Conservation (phyloP, 1,140 invertebrate species). For the Metopolophium dirhodum region DNA sequence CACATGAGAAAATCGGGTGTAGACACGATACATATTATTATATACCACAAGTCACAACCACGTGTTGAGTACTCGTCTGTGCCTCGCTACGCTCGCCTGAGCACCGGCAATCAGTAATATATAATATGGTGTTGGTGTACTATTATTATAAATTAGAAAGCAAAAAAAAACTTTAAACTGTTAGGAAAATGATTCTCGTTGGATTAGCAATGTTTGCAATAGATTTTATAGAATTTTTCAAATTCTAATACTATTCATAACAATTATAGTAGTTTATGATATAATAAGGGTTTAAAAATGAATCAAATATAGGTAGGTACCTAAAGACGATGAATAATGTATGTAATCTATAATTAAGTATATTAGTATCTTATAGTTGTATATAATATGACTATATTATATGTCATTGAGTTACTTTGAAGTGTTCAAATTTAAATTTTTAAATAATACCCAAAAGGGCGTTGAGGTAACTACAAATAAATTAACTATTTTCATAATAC, state of each 20-base stretch:
- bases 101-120: neutral
- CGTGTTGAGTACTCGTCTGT: neutral
- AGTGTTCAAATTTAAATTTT: neutral
- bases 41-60: neutral
- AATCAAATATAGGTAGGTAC: neutral
- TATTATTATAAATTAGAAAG: constrained; percentile 3
- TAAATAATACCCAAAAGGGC: neutral
- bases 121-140: neutral
- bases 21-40: neutral
- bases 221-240: neutral
- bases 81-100: neutral
- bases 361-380: neutral
- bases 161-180: neutral
- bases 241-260: neutral
- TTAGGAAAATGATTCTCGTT: neutral
- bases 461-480: too few species aligned
- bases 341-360: too few species aligned
- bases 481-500: too few species aligned
- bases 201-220: neutral
- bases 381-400: too few species aligned
- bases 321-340: too few species aligned
- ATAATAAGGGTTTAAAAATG: neutral
- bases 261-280: too few species aligned
- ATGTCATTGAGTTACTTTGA: neutral
- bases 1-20: neutral